A percentile compares a stretch with the other conserved stretches of the same genome.
These are phyloP conservation scores for Ligdia adustata DNA, from an alignment of 2,888 invertebrate species.

Conservation along the genomic window DNA sequence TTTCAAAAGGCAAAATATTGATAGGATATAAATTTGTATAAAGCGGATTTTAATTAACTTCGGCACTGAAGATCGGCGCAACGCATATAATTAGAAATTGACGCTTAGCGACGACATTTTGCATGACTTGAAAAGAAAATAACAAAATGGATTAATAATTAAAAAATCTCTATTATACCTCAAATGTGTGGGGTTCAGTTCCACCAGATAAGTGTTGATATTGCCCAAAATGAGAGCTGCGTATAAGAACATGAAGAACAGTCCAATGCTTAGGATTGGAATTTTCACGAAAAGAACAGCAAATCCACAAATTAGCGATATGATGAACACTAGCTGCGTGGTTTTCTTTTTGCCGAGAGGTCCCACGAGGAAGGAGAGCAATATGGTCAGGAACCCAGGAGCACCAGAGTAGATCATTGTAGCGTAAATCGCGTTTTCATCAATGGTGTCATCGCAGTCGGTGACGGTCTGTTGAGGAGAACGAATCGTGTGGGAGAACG, in stretches of 20 bases:
- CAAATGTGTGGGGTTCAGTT: conserved; percentile 69
- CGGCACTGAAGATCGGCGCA: too few relatives aligned
- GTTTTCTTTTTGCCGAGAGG: conserved; percentile 59
- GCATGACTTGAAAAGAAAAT: neutral
- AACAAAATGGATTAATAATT: neutral
- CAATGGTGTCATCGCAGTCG: conserved; percentile 59
- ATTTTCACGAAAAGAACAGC: conserved; percentile 55
- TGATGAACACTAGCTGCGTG: conserved; percentile 53
- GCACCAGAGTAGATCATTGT: conserved; percentile 64
- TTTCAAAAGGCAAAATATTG: too few relatives aligned
- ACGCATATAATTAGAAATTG: too few relatives aligned
- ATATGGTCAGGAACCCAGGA: conserved; percentile 49
- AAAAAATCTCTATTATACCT: conserved; percentile 45
- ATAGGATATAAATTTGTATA: too few relatives aligned
- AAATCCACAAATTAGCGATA: conserved; percentile 51
- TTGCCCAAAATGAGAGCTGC: conserved; percentile 66
- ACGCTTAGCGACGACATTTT: too few relatives aligned
- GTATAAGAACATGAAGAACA: conserved; percentile 66
- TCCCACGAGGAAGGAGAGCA: conserved; percentile 60
- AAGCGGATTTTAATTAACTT: neutral
- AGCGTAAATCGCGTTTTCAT: conserved; percentile 61
- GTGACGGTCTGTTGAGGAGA: conserved; percentile 42
- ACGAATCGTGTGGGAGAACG: too few relatives aligned
- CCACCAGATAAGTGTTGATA: conserved; percentile 67
- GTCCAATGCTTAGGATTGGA: conserved; percentile 58